Percentiles rank a stretch among this genome's conserved stretches.
These are phyloP conservation scores for Corbicula japonica DNA, from an alignment of 2,888 invertebrate species.

Conservation along the genomic window DNA sequence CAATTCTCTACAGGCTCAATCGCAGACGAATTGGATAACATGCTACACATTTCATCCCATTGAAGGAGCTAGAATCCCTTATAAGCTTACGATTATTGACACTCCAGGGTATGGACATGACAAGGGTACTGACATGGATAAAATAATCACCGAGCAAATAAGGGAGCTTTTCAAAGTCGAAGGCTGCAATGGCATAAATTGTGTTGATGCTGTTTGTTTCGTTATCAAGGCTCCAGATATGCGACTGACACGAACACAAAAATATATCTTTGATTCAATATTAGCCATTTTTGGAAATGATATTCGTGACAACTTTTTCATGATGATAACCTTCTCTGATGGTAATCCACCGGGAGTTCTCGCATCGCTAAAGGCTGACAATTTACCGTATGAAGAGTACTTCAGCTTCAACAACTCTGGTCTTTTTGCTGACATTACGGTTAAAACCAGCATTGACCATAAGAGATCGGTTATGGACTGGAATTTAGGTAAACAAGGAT, in stretches of 20 bases:
- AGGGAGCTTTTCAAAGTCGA: constrained; percentile 5
- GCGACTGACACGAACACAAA: constrained; percentile 56
- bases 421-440: constrained; percentile 55
- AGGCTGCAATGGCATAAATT: constrained; percentile 44
- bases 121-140: constrained; percentile 26
- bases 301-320: too few species aligned
- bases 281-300: constrained; percentile 57
- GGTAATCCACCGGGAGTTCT: constrained; percentile 57
- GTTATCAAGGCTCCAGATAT: constrained; percentile 62
- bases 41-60: constrained; percentile 36
- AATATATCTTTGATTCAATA: constrained; percentile 61
- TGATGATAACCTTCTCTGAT: too few species aligned
- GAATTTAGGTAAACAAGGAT: too few species aligned
- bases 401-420: constrained; percentile 64
- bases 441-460: too few species aligned
- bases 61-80: constrained; percentile 14
- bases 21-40: constrained; percentile 57
- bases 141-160: constrained; percentile 29
- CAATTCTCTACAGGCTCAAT: constrained; percentile 21
- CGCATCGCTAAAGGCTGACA: constrained; percentile 43
- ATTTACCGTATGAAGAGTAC: constrained; percentile 39
- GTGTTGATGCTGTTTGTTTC: constrained; percentile 63
- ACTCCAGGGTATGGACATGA: constrained; percentile 45
- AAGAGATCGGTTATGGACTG: too few species aligned
- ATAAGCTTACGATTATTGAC: constrained; percentile 33